Percentiles rank a stretch among this genome's conserved stretches.
These are phyloP conservation scores for Nothoprocta pentlandii DNA, from an alignment of 2,113 vertebrate genomes.

Conservation along the genomic window DNA sequence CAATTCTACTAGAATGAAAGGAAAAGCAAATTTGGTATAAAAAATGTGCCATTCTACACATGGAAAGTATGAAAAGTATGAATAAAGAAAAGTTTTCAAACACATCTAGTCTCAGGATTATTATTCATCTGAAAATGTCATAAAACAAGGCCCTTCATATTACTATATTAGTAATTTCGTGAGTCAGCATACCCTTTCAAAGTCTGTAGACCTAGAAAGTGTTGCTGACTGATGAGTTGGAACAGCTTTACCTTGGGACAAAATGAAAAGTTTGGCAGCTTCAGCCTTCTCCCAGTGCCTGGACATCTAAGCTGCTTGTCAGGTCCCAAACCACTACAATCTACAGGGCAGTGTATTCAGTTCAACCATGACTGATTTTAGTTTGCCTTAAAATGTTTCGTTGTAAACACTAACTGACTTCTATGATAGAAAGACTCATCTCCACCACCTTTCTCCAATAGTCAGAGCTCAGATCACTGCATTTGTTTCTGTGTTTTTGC, in stretches of 20 bases:
- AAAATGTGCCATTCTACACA: neutral
- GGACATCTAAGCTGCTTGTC: constrained; percentile 48
- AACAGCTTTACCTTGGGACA: constrained; percentile 30
- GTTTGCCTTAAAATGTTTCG: constrained; percentile 16
- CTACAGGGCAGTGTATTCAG: constrained; percentile 25
- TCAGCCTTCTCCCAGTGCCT: constrained; percentile 21
- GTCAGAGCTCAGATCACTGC: neutral
- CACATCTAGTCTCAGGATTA: neutral
- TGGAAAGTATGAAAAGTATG: neutral
- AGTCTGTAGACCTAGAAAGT: constrained; percentile 9
- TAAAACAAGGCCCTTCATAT: neutral
- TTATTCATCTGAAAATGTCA: neutral
- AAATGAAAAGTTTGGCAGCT: constrained; percentile 57
- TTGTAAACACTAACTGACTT: neutral
- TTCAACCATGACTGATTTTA: neutral
- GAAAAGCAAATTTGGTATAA: neutral
- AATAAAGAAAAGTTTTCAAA: neutral
- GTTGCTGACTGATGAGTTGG: constrained; percentile 46
- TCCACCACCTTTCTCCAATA: neutral
- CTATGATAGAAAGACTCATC: neutral
- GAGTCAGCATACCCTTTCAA: neutral
- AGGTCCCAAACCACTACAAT: neutral
- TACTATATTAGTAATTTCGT: neutral
- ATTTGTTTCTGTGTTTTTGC: neutral
- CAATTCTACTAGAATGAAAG: neutral